phyloP scores from a whole-genome alignment of 2,888 invertebrate genomes.

The Cheilosia urbana region DNA sequence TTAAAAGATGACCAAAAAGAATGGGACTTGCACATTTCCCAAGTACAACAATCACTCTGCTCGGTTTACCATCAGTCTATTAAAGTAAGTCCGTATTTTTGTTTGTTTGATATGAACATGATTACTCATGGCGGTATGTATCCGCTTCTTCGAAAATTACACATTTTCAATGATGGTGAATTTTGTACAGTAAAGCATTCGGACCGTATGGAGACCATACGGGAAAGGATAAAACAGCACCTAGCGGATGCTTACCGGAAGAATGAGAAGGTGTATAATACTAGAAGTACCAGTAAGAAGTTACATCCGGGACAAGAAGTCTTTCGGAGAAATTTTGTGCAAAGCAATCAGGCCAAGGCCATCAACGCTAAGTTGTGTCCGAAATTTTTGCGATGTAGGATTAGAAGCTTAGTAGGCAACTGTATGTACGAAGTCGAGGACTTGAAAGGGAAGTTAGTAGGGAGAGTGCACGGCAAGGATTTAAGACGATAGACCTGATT shows the following conservation, averaged over 20 bases:
- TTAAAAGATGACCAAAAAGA: conserved; percentile 22
- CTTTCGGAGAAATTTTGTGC: not conserved
- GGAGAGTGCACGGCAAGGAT: not conserved
- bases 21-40: conserved; percentile 28
- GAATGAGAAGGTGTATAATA: not conserved
- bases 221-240: not conserved
- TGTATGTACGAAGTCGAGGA: conserved; percentile 9
- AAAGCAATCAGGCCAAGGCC: not conserved
- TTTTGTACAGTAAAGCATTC: not conserved
- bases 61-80: not conserved
- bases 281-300: not conserved
- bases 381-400: conserved; percentile 6
- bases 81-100: conserved; percentile 2
- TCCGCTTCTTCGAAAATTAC: not conserved
- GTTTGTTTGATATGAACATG: not conserved
- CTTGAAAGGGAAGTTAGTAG: conserved; percentile 2
- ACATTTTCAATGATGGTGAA: not conserved
- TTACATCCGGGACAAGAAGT: conserved; percentile 1
- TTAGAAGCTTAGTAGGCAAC: not conserved
- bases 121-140: not conserved
- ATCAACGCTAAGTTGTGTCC: conserved; percentile 7
- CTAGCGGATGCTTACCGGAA: not conserved
- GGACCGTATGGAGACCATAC: not conserved
- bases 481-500: not conserved
- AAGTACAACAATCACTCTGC: conserved; percentile 6